A percentile compares a stretch with the other conserved stretches of the same genome.
Evolutionary conservation across 2,888 invertebrate species (phyloP).

Genomic region (Chymomyza amoena): DNA sequence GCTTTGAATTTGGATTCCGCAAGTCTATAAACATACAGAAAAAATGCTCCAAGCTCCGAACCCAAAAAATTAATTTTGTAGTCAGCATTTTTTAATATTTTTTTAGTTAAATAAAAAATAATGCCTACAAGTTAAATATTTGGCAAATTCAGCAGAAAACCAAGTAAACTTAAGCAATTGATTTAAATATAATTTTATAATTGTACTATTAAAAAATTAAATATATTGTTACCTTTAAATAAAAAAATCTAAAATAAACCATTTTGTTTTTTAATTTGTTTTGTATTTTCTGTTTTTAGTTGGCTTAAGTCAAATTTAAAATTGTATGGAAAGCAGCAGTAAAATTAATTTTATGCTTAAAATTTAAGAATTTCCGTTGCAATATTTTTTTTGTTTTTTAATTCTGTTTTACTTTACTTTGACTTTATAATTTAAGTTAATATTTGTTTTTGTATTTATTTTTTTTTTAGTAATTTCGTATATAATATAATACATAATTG

Average conservation of each 20-base stretch:
- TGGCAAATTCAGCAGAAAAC: too few relatives aligned
- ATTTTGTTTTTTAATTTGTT: slow-evolving; percentile 46
- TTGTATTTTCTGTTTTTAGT: slow-evolving; percentile 28
- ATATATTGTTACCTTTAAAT: not conserved
- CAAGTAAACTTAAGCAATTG: too few relatives aligned
- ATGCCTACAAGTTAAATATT: too few relatives aligned
- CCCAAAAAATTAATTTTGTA: too few relatives aligned
- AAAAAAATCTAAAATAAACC: slow-evolving; percentile 11
- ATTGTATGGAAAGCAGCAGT: slow-evolving; percentile 69
- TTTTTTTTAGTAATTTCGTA: slow-evolving; percentile 30
- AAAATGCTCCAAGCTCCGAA: too few relatives aligned
- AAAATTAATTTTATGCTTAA: slow-evolving; percentile 60
- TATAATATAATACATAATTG: slow-evolving; percentile 66
- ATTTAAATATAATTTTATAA: too few relatives aligned
- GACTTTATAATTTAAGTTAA: slow-evolving; percentile 29
- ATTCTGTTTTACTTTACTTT: slow-evolving; percentile 33
- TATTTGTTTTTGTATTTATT: slow-evolving; percentile 27
- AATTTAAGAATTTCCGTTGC: slow-evolving; percentile 42
- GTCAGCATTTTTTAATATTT: too few relatives aligned
- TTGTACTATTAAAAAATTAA: slow-evolving; percentile 5
- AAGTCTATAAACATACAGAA: too few relatives aligned
- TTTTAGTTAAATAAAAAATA: too few relatives aligned
- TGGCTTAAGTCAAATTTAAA: slow-evolving; percentile 63
- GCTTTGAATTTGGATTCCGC: too few relatives aligned
- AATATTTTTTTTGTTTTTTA: slow-evolving; percentile 4